phyloP scores from a whole-genome alignment of 2,113 vertebrate genomes.

The Gymnorhina tibicen region DNA sequence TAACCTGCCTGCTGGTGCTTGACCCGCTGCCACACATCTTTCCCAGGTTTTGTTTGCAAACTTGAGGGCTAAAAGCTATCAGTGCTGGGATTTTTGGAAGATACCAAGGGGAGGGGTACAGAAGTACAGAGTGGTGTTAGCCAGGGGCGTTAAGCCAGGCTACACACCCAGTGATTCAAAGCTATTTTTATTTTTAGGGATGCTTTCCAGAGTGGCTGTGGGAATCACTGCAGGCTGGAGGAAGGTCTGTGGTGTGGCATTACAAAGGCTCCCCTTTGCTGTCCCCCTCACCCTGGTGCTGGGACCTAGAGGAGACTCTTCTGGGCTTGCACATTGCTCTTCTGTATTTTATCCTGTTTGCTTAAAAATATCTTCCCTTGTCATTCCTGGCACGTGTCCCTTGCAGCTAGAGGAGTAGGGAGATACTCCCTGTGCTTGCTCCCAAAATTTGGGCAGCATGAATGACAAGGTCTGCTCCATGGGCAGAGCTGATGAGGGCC shows the following conservation, averaged over 20 bases:
- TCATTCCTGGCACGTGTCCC: fast-evolving
- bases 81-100: not conserved
- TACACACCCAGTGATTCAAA: not conserved
- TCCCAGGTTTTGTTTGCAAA: not conserved
- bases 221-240: not conserved
- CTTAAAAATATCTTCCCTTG: not conserved
- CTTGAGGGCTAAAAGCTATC: not conserved
- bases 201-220: not conserved
- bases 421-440: not conserved
- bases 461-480: fast-evolving
- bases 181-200: not conserved
- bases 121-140: not conserved
- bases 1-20: not conserved
- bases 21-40: not conserved
- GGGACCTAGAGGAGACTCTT: not conserved
- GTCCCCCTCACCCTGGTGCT: not conserved
- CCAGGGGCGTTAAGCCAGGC: not conserved
- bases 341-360: not conserved
- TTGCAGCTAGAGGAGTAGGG: not conserved
- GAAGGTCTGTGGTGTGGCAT: not conserved
- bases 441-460: not conserved
- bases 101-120: not conserved
- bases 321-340: not conserved
- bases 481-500: not conserved
- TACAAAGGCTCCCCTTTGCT: not conserved